These are phyloP conservation scores for Galemys pyrenaicus DNA, from an alignment of 2,113 vertebrate genomes.

Conservation along the genomic window DNA sequence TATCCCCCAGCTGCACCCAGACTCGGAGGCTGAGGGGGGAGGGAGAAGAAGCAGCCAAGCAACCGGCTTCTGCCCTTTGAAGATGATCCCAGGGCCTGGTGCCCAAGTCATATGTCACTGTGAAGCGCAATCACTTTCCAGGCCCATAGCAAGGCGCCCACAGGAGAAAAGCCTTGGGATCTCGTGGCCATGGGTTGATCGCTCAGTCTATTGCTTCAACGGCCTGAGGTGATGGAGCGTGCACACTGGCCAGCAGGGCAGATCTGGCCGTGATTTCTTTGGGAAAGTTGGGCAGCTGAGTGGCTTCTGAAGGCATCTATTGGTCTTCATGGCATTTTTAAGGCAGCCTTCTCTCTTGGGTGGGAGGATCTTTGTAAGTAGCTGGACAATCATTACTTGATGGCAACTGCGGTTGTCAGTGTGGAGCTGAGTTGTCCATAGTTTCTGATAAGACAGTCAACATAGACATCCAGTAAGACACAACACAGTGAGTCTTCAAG, in stretches of 20 bases:
- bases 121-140: neutral
- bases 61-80: neutral
- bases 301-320: neutral
- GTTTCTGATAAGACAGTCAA: neutral
- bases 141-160: no score
- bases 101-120: neutral
- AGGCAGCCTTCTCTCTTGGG: neutral
- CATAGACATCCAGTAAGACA: no score
- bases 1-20: rapidly evolving
- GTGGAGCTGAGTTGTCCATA: neutral
- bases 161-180: neutral
- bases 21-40: no score
- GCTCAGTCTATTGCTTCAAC: neutral
- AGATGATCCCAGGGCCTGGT: rapidly evolving
- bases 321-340: neutral
- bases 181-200: neutral
- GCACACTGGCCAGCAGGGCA: neutral
- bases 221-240: neutral
- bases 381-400: neutral
- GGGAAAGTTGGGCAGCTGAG: neutral
- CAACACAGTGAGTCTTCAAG: neutral
- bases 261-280: neutral
- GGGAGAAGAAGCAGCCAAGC: no score
- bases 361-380: neutral
- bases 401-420: rapidly evolving